A percentile compares a stretch with the other conserved stretches of the same genome.
phyloP scores from a whole-genome alignment of 2,888 invertebrate species.

The Ecdyonurus torrentis region DNA sequence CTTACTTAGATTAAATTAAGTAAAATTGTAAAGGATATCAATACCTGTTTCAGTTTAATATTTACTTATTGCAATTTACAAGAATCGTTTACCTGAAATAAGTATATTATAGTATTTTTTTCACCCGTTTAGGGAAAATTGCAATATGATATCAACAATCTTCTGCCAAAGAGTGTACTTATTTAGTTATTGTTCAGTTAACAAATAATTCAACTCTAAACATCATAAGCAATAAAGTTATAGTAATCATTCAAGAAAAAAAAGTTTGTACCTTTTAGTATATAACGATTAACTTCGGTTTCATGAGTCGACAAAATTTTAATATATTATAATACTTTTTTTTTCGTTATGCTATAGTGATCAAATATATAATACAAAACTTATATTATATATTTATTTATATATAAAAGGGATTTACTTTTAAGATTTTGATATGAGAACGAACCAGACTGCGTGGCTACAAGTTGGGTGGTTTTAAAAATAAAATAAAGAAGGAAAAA shows the following conservation, averaged over 20 bases:
- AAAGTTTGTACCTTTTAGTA: neutral
- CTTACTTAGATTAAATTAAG: too few species aligned
- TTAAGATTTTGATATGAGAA: neutral
- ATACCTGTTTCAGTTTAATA: too few species aligned
- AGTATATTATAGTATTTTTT: too few species aligned
- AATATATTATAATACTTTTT: neutral
- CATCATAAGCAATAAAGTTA: too few species aligned
- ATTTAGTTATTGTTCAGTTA: neutral
- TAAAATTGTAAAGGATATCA: too few species aligned
- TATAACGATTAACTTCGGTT: slow-evolving; percentile 2
- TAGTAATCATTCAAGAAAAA: neutral
- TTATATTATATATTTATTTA: neutral
- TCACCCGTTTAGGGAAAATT: too few species aligned
- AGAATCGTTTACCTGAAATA: too few species aligned
- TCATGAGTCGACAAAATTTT: slow-evolving; percentile 1
- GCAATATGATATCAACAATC: too few species aligned
- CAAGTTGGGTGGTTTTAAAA: neutral
- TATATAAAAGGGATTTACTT: neutral
- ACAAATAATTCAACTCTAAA: neutral
- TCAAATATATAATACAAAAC: neutral
- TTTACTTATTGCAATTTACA: too few species aligned
- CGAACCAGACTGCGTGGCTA: neutral
- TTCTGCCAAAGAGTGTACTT: too few species aligned
- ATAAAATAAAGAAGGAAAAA: neutral
- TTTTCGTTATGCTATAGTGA: neutral